These are phyloP conservation scores for Chrysocyon brachyurus DNA, from an alignment of 2,797 vertebrate species.

Conservation along the genomic window DNA sequence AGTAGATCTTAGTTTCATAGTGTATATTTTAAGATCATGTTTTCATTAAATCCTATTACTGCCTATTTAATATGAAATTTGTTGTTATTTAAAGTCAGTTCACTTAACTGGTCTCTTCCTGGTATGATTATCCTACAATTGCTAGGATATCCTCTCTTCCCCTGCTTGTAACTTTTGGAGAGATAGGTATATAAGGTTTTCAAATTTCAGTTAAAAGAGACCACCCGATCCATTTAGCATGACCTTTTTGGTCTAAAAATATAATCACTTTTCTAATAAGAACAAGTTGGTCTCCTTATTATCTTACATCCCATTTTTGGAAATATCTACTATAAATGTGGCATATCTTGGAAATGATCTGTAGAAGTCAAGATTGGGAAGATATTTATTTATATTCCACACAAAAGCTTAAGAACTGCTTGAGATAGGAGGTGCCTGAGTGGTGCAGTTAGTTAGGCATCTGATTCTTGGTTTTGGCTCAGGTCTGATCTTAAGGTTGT, in stretches of 20 bases:
- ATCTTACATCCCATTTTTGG: not conserved
- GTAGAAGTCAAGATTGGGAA: not conserved
- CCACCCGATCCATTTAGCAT: not conserved
- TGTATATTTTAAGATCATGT: constrained; percentile 1
- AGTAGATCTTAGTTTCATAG: constrained; percentile 11
- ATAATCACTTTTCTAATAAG: constrained; percentile 6
- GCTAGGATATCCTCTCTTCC: not conserved
- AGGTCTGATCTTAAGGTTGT: not conserved
- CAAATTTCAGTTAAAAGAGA: constrained; percentile 15
- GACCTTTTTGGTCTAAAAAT: not conserved
- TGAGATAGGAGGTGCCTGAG: not conserved
- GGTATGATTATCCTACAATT: not conserved
- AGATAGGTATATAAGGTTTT: not conserved
- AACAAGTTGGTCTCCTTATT: not conserved
- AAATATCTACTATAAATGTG: not conserved
- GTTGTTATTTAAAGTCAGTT: not conserved
- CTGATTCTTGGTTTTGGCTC: not conserved
- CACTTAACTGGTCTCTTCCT: not conserved
- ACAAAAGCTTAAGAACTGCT: not conserved
- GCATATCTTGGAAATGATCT: constrained; percentile 29
- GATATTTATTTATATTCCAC: not conserved
- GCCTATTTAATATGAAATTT: not conserved
- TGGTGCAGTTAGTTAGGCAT: not conserved
- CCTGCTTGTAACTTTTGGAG: not conserved
- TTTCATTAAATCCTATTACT: not conserved